A percentile compares a stretch with the other conserved stretches of the same genome.
These are phyloP conservation scores for Agonum fuliginosum DNA, from an alignment of 2,888 invertebrate species.

Conservation along the genomic window DNA sequence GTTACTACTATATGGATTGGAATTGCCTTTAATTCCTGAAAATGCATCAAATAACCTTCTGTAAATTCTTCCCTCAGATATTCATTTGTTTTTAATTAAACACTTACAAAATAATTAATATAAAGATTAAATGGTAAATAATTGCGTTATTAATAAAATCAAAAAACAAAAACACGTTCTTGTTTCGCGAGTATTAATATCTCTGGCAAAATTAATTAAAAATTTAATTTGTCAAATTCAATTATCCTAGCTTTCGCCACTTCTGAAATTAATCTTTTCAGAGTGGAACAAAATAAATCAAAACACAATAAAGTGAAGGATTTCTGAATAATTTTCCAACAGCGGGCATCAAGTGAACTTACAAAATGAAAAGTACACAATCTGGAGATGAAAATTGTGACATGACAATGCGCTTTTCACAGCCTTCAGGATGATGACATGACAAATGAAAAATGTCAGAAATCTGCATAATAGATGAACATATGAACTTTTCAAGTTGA, in stretches of 20 bases:
- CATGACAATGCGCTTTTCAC: neutral
- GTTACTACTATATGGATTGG: too few relatives aligned
- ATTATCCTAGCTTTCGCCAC: neutral
- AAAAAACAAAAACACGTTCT: neutral
- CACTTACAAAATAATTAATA: too few relatives aligned
- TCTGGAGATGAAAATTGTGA: neutral
- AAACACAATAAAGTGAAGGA: neutral
- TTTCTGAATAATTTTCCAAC: neutral
- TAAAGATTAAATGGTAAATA: neutral
- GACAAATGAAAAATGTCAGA: neutral
- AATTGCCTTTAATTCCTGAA: too few relatives aligned
- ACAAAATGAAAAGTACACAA: neutral
- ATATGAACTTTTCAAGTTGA: too few relatives aligned
- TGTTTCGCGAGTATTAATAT: neutral
- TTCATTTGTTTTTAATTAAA: too few relatives aligned
- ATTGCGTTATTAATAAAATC: neutral
- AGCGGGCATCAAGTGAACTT: neutral
- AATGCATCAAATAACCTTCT: too few relatives aligned
- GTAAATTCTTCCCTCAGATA: too few relatives aligned
- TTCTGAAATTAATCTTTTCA: neutral
- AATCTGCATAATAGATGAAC: too few relatives aligned
- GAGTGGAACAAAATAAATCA: neutral
- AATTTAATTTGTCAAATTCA: conserved; percentile 23
- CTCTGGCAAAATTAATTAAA: neutral
- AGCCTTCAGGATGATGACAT: neutral